Evolutionary conservation across 2,113 vertebrate species (phyloP).

Genomic region (Burhinus bistriatus): DNA sequence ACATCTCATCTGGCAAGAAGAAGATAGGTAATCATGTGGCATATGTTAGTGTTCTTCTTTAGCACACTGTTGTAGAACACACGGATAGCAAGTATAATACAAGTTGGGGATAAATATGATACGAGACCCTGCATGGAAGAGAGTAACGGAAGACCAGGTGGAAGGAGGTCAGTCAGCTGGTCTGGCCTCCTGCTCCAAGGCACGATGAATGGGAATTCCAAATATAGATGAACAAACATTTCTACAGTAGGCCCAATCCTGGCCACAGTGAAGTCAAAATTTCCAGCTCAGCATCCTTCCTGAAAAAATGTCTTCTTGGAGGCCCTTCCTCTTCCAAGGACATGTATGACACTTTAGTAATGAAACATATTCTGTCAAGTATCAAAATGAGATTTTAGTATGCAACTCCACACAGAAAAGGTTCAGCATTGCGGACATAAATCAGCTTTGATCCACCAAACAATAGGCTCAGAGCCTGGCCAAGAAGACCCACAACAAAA

Average conservation of each 20-base stretch:
- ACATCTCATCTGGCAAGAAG: background rate
- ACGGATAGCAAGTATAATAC: background rate
- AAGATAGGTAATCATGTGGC: background rate
- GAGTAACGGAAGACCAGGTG: background rate
- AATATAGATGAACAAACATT: background rate
- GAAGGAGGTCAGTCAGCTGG: background rate
- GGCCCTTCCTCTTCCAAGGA: background rate
- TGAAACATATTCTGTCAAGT: background rate
- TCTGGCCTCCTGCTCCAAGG: background rate
- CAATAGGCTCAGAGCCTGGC: background rate
- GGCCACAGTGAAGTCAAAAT: background rate
- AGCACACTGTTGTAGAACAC: background rate
- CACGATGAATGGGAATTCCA: background rate
- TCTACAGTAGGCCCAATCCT: background rate
- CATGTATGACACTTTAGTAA: background rate
- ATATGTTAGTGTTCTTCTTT: background rate
- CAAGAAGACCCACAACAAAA: conserved; percentile 7
- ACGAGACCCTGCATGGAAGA: background rate
- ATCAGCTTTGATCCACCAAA: conserved; percentile 14
- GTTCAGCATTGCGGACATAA: background rate
- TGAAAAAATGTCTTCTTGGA: background rate
- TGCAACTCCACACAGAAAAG: background rate
- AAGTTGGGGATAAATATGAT: background rate
- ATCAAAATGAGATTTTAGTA: background rate
- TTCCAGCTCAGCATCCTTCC: background rate